Evolutionary conservation across 2,113 vertebrate genomes (phyloP).

Genomic region (Reinhardtius hippoglossoides): DNA sequence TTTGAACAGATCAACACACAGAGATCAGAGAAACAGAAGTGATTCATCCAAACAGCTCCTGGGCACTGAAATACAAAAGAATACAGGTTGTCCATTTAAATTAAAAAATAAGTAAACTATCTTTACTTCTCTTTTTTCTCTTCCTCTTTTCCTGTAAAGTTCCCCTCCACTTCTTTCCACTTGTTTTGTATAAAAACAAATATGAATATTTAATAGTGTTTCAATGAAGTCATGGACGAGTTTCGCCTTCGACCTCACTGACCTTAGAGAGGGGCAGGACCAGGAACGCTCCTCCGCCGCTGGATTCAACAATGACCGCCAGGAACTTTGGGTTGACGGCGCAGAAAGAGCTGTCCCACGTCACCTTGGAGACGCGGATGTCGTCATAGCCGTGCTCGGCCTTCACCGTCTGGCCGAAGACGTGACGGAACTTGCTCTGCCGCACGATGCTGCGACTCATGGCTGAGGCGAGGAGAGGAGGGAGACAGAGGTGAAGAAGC

Average conservation of each 20-base stretch:
- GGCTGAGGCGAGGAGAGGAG: constrained; percentile 55
- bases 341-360: constrained; percentile 98
- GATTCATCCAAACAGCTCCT: too few species aligned
- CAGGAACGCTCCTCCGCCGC: constrained; percentile 94
- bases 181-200: too few species aligned
- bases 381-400: constrained; percentile 96
- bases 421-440: constrained; percentile 98
- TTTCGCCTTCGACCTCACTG: constrained; percentile 51
- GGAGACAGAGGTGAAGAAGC: background rate
- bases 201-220: too few species aligned
- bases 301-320: constrained; percentile 95
- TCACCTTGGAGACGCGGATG: constrained; percentile 98
- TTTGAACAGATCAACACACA: too few species aligned
- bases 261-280: constrained; percentile 94
- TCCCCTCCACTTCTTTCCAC: too few species aligned
- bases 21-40: too few species aligned
- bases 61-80: too few species aligned
- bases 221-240: too few species aligned
- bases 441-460: constrained; percentile 99
- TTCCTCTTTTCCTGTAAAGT: too few species aligned
- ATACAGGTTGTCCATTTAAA: too few species aligned
- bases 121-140: too few species aligned
- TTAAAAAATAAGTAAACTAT: too few species aligned
- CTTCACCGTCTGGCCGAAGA: constrained; percentile 95
- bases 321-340: constrained; percentile 97